A percentile compares a stretch with the other conserved stretches of the same genome.
Conservation (phyloP, 2,113 vertebrate genomes). For the Telmatochromis sp. region DNA sequence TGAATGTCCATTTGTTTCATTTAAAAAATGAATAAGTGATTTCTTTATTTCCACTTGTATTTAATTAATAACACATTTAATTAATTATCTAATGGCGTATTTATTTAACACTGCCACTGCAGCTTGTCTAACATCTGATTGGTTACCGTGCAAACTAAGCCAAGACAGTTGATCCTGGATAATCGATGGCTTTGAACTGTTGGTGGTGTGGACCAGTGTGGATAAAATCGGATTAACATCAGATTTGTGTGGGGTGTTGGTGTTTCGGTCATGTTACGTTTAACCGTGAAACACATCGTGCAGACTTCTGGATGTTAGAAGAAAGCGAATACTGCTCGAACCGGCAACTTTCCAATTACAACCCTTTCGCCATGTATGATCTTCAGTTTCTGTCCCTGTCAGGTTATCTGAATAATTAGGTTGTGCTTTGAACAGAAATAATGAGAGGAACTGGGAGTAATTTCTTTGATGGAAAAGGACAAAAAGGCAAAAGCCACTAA, state of each 20-base stretch:
- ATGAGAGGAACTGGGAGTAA: not conserved
- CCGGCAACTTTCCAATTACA: not conserved
- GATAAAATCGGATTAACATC: not conserved
- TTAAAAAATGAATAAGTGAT: rapidly evolving
- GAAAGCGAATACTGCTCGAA: rapidly evolving
- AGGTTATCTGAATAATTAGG: not conserved
- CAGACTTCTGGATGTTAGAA: not conserved
- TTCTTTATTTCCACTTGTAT: not conserved
- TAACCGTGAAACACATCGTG: not conserved
- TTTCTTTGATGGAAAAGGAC: not conserved
- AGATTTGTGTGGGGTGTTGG: not conserved
- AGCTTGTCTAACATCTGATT: not conserved
- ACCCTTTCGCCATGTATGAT: not conserved
- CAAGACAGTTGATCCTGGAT: not conserved
- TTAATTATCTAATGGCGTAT: rapidly evolving
- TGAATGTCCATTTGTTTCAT: rapidly evolving
- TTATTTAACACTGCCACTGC: not conserved
- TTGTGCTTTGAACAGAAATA: not conserved
- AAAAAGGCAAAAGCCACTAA: not conserved
- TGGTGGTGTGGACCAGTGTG: not conserved
- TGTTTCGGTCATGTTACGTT: not conserved
- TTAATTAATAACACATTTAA: not conserved
- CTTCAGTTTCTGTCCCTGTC: not conserved
- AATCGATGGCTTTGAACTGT: not conserved
- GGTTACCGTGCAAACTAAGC: not conserved